Conservation (phyloP, 2,797 vertebrate genomes). For the Setipinna tenuifilis region DNA sequence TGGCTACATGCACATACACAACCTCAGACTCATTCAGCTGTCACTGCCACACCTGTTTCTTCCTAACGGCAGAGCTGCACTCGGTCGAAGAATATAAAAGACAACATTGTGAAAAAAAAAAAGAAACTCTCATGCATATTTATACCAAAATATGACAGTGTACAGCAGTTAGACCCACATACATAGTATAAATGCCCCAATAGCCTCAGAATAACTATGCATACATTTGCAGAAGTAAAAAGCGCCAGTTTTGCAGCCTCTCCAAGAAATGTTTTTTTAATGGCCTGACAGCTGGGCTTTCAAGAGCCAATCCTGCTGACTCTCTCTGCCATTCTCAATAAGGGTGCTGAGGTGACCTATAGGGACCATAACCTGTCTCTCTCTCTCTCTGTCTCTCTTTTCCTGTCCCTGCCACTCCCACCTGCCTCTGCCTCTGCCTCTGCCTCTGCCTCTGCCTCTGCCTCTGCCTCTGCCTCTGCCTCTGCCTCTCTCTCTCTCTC, state of each 20-base stretch:
- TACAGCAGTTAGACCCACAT: slow-evolving; percentile 42
- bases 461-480: too few species aligned
- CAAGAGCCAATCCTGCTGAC: slow-evolving; percentile 42
- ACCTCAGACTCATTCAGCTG: neutral
- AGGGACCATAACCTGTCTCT: neutral
- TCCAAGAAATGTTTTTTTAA: slow-evolving; percentile 41
- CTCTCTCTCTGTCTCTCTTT: neutral
- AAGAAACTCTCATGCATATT: slow-evolving; percentile 17
- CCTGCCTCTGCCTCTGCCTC: neutral
- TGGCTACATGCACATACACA: neutral
- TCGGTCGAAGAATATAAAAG: neutral
- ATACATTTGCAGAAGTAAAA: slow-evolving; percentile 48
- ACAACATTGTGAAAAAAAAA: neutral
- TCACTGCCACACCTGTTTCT: neutral
- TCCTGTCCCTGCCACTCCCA: neutral
- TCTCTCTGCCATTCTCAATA: slow-evolving; percentile 23
- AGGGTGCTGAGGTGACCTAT: neutral
- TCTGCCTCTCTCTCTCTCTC: too few species aligned
- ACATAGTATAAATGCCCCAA: slow-evolving; percentile 39
- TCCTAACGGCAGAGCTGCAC: neutral
- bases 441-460: too few species aligned
- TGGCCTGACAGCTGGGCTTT: slow-evolving; percentile 46
- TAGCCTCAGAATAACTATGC: slow-evolving; percentile 47
- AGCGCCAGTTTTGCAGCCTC: slow-evolving; percentile 30
- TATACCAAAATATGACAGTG: slow-evolving; percentile 24